Evolutionary conservation across 2,888 invertebrate species (phyloP), one percentile per base, ranked within the genome.

Genomic region (Torymus aiolomorphi): DNA sequence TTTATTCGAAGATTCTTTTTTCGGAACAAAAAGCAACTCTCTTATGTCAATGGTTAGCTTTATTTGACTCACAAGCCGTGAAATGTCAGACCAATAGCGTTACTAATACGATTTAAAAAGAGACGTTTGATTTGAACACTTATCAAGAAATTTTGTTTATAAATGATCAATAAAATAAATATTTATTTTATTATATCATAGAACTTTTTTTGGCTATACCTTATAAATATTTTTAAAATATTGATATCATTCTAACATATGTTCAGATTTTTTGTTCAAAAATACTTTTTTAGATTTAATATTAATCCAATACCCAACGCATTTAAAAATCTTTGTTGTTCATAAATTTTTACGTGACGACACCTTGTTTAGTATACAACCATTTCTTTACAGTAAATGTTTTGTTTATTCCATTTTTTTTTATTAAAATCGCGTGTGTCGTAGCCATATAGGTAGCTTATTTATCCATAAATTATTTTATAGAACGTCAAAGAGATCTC

Each of bases 401-500:
- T 31, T 31, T 31, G 31, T 20, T 20, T 20, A 20, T 20, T 20
- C 20, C 20, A 59, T 14, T 49, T 18, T 5, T 5, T 49, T 59
- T 13, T 31, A 67, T 54, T 69, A 61, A 54, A 76, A 61, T 59
- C 42, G 24, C 42, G 52, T 54, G 12, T 52, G 4, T 63, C 49
- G 18, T 42, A 63, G 31, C 62, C 54, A 62, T 62, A 24, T 31
- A 61, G 16, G 18, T 65, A 69, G 51, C n/a, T 57, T 20, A 20
- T 20, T 65, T 54, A 31, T 69, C 62, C 49, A 16, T 62, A 76
- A 42, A 67, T 62, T 18, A 76, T 67, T 56, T 77, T 59, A 72
- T 66, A 72, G 65, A 72, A 77, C 63, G 18, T 63, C 51, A 24
- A 63, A 72, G 69, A 74, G 63, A 42, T 65, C 5, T 65, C n/a